phyloP scores from a whole-genome alignment of 2,113 vertebrate genomes.

The Nesogale talazaci region DNA sequence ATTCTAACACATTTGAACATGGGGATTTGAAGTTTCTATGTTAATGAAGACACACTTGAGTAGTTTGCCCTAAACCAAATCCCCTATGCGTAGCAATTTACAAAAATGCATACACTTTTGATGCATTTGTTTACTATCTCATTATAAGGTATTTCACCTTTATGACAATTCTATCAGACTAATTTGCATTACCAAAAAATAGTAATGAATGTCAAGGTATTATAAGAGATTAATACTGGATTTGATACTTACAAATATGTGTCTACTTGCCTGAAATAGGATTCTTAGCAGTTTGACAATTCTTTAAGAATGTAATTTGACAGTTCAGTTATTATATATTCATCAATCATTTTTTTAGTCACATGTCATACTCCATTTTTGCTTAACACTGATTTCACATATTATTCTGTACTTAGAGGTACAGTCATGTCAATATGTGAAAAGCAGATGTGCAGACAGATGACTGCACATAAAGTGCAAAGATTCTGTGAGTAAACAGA shows the following conservation, averaged over 20 bases:
- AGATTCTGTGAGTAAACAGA: not conserved
- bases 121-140: not conserved
- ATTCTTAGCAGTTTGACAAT: too few relatives aligned
- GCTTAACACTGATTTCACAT: too few relatives aligned
- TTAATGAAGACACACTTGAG: not conserved
- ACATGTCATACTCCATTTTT: too few relatives aligned
- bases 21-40: not conserved
- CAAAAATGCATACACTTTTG: not conserved
- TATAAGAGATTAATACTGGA: too few relatives aligned
- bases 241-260: too few relatives aligned
- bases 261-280: too few relatives aligned
- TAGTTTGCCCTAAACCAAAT: not conserved
- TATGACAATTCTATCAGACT: not conserved
- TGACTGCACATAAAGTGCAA: not conserved
- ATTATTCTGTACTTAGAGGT: too few relatives aligned
- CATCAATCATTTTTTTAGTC: too few relatives aligned
- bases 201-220: too few relatives aligned
- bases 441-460: not conserved
- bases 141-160: not conserved
- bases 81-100: not conserved
- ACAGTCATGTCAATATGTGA: too few relatives aligned
- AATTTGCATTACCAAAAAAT: not conserved
- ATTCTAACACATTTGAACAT: not conserved
- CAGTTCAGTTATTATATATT: too few relatives aligned
- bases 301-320: too few relatives aligned